phyloP scores from a whole-genome alignment of 2,113 vertebrate species.

The Emydocephalus ijimae region DNA sequence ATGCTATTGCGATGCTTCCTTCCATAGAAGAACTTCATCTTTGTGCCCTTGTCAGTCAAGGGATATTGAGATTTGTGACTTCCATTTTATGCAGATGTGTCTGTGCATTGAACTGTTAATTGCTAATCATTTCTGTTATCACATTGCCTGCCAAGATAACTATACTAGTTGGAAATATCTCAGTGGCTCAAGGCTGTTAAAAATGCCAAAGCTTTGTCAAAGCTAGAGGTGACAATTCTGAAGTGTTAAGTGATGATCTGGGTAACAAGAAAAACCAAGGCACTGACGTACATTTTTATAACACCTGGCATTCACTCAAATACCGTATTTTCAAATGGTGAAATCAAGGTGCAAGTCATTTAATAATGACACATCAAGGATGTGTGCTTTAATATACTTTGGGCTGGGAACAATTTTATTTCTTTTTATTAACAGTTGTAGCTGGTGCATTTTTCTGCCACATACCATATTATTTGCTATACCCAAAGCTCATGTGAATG shows the following conservation, averaged over 20 bases:
- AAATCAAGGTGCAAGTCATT: neutral
- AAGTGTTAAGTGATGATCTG: neutral
- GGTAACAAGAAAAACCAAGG: neutral
- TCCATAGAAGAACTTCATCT: neutral
- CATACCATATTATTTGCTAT: neutral
- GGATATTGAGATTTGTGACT: neutral
- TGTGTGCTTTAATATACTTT: neutral
- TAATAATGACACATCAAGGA: neutral
- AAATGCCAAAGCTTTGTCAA: neutral
- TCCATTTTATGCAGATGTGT: neutral
- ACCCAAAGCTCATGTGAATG: neutral
- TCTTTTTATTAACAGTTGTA: neutral
- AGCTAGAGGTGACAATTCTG: neutral
- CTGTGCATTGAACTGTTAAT: neutral
- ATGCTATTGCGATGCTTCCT: neutral
- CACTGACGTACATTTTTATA: neutral
- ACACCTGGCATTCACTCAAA: neutral
- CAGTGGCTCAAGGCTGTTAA: neutral
- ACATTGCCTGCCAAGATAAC: neutral
- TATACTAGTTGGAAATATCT: neutral
- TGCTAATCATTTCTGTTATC: neutral
- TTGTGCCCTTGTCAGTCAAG: neutral
- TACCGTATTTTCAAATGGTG: neutral
- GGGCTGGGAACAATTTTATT: neutral
- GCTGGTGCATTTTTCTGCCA: neutral